Conservation (phyloP, 2,113 vertebrate genomes). For the Lipotes vexillifer region DNA sequence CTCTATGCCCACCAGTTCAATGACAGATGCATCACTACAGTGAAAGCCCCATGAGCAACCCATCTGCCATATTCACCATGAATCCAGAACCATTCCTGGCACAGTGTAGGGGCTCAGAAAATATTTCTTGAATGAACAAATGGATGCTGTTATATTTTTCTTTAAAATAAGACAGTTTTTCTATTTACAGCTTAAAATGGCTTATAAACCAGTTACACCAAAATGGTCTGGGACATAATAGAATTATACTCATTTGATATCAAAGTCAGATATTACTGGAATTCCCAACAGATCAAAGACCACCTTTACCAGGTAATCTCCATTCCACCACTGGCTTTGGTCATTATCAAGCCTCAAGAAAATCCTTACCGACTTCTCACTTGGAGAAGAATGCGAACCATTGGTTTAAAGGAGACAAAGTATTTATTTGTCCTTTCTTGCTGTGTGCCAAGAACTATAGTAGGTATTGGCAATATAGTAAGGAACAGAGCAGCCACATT, state of each 20-base stretch:
- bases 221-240: neutral
- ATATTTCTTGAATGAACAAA: neutral
- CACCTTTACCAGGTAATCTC: neutral
- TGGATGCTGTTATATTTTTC: neutral
- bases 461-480: no score
- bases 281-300: neutral
- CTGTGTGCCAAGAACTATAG: neutral
- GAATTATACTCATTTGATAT: neutral
- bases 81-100: neutral
- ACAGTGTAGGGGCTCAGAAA: neutral
- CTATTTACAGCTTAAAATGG: neutral
- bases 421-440: neutral
- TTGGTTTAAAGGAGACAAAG: neutral
- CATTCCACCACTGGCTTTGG: neutral
- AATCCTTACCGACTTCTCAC: neutral
- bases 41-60: neutral
- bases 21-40: neutral
- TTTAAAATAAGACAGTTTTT: neutral
- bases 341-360: neutral
- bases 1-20: neutral
- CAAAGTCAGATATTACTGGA: neutral
- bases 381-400: neutral
- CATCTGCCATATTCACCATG: neutral
- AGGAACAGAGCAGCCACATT: neutral
- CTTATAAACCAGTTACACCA: neutral